phyloP scores from a whole-genome alignment of 1,140 invertebrate genomes.

The Hesperophylax magnus region DNA sequence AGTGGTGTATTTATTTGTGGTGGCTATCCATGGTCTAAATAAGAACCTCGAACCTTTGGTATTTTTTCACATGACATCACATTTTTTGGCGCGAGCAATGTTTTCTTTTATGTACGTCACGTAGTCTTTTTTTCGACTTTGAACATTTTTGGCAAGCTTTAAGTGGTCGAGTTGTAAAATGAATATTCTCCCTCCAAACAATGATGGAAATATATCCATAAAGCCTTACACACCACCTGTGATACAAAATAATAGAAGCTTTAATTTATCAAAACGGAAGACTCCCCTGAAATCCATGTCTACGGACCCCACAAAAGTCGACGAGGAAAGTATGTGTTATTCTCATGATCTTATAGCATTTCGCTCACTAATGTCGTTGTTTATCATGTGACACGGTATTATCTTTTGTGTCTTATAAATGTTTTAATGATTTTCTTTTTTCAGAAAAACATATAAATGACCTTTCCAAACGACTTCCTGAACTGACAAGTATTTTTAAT shows the following conservation, averaged over 20 bases:
- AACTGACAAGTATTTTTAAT: conserved; percentile 76
- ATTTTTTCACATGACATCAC: conserved; percentile 42
- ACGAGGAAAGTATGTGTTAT: conserved; percentile 63
- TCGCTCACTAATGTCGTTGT: conserved; percentile 34
- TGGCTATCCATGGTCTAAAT: background rate
- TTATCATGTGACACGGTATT: conserved; percentile 39
- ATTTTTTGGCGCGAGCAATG: conserved; percentile 48
- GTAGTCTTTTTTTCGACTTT: conserved; percentile 51
- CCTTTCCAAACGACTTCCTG: conserved; percentile 72
- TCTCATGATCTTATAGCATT: conserved; percentile 32
- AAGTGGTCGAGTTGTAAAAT: conserved; percentile 38
- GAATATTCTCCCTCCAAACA: conserved; percentile 45
- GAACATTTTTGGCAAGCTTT: conserved; percentile 46
- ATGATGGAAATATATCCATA: conserved; percentile 43
- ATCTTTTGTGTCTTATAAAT: conserved; percentile 30
- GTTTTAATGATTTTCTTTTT: conserved; percentile 38
- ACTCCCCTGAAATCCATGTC: conserved; percentile 35
- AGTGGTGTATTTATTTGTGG: too few species aligned
- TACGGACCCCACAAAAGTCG: conserved; percentile 60
- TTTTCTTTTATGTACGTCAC: conserved; percentile 50
- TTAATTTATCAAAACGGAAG: conserved; percentile 49
- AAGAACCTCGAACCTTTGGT: background rate
- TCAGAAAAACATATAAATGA: conserved; percentile 69
- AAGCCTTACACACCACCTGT: conserved; percentile 31
- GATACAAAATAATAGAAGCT: conserved; percentile 45